Base-by-base conservation (phyloP, 2,888 invertebrate genomes). In the Machimus atricapillus region DNA sequence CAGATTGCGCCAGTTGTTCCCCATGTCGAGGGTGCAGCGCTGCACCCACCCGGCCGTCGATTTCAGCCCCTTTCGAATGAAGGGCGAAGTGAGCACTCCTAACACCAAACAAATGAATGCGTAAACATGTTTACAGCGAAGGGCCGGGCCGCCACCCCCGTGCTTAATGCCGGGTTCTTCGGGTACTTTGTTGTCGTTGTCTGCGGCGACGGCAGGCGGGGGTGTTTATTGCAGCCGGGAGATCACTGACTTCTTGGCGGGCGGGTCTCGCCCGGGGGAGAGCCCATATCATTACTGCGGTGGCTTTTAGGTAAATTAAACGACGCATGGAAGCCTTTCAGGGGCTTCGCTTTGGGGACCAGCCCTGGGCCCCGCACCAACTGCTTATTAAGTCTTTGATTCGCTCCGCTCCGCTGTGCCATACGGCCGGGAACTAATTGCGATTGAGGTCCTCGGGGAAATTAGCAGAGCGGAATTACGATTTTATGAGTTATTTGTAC, bases 241-340 rank as follows among this genome's bases (percentile, higher is more conserved):
- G 88, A 88, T 88, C 87, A 88, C 79, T 88, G 88, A 88, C 88
- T 88, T 88, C 83, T 87, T 86, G 76, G 79, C 76, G 73, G 78
- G 86, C 77, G 56, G 86, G 27, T 23, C 23, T 16, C 23, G 14
- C 34, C 12, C 23, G 81, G 82, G 66, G 34, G 34, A 83, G 87
- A 87, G 88, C 88, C 88, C 88, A 88, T 88, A 89, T 89, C 88
- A 89, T 89, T 89, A 89, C 86, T 88, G 88, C 89, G 90, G 90
- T 91, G 90, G 91, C 91, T 92, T 92, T 92, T 92, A 91, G 91
- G 90, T 90, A 91, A 92, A 92, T 92, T 92, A 92, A 91, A 91
- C 90, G 91, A 91, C 92, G 92, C 92, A 92, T 92, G 92, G 89
- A 88, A 87, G 89, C 87, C 89, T 88, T 89, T 88, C 88, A 88